These are phyloP conservation scores for Tenrec ecaudatus DNA, from an alignment of 2,113 vertebrate species.

Conservation along the genomic window DNA sequence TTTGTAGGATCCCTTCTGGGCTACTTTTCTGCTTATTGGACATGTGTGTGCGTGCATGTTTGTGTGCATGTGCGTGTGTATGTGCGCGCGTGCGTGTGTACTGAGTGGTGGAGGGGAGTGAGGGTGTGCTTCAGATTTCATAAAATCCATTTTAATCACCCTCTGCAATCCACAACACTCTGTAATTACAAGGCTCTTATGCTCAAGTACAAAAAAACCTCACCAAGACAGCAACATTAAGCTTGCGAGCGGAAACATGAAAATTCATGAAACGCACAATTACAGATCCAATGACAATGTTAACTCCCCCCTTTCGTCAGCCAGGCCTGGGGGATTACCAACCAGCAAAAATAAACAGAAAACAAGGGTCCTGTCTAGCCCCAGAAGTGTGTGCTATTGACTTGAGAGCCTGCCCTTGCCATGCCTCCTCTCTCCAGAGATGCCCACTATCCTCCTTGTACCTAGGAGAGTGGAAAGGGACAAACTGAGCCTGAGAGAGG, in stretches of 20 bases:
- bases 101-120: background rate
- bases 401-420: background rate
- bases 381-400: background rate
- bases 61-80: background rate
- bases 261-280: conserved; percentile 83
- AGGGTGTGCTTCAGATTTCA: conserved; percentile 71
- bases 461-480: too few relatives aligned
- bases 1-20: conserved; percentile 35
- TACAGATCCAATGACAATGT: conserved; percentile 74
- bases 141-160: conserved; percentile 69
- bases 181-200: conserved; percentile 81
- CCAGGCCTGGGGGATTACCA: conserved; percentile 25
- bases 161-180: conserved; percentile 78
- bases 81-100: background rate
- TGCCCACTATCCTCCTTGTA: background rate
- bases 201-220: conserved; percentile 77
- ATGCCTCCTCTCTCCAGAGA: background rate
- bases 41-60: background rate
- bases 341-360: background rate
- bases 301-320: conserved; percentile 72
- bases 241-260: conserved; percentile 82
- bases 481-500: background rate
- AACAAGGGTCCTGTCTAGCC: background rate
- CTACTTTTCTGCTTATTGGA: background rate
- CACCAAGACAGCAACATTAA: conserved; percentile 79